Percentiles rank a stretch among this genome's conserved stretches.
phyloP scores from a whole-genome alignment of 2,888 invertebrate genomes.

The Acronicta leporina region DNA sequence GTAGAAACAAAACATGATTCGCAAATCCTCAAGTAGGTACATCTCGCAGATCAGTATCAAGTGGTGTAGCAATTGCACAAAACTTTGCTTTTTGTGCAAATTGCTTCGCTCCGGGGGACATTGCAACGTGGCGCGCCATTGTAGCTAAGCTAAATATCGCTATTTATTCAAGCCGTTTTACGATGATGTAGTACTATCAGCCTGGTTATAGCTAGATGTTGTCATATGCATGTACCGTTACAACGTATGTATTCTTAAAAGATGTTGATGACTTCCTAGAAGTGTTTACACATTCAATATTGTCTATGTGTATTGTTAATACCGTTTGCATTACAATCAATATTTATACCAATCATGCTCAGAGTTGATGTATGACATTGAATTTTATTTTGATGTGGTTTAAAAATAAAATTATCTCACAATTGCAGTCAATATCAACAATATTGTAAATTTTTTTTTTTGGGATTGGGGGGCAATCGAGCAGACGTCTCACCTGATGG shows the following conservation, averaged over 20 bases:
- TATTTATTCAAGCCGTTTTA: slow-evolving; percentile 43
- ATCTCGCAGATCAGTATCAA: slow-evolving; percentile 34
- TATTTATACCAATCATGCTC: no score
- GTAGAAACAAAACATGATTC: slow-evolving; percentile 30
- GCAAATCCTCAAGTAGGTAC: slow-evolving; percentile 32
- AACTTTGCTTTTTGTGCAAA: slow-evolving; percentile 56
- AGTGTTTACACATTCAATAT: no score
- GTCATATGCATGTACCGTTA: slow-evolving; percentile 15
- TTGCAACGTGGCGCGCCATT: slow-evolving; percentile 34
- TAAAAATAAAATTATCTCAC: no score
- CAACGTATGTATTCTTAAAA: background rate
- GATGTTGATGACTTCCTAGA: no score
- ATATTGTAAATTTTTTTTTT: no score
- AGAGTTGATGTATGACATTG: no score
- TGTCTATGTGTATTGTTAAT: no score
- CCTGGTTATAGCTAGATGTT: slow-evolving; percentile 5
- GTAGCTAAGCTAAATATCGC: slow-evolving; percentile 50
- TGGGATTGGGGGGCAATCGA: no score
- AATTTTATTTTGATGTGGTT: no score
- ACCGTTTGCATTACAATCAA: no score
- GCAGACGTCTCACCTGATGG: no score
- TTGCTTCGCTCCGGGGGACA: slow-evolving; percentile 54
- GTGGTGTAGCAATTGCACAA: slow-evolving; percentile 35
- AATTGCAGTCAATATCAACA: no score
- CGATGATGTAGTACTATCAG: slow-evolving; percentile 27